Percentiles rank a stretch among this genome's conserved stretches.
Evolutionary conservation across 2,888 invertebrate genomes (phyloP).

Genomic region (Napeogenes inachia): DNA sequence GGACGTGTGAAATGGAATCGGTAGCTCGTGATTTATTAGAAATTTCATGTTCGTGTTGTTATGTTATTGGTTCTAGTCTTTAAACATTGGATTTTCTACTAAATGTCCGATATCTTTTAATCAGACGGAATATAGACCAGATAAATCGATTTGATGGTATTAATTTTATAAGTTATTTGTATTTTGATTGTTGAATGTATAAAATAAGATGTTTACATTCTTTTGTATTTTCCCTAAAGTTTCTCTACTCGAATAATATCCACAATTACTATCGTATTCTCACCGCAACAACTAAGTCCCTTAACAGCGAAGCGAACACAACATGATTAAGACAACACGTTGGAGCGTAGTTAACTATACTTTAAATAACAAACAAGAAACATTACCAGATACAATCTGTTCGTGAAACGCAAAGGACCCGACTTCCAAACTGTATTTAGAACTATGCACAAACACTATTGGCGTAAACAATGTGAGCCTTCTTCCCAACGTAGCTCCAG

Average conservation of each 20-base stretch:
- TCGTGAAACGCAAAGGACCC: slow-evolving; percentile 40
- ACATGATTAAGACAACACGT: slow-evolving; percentile 28
- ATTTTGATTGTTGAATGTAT: too few relatives aligned
- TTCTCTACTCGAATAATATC: not conserved
- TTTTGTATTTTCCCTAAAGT: not conserved
- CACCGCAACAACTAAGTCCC: slow-evolving; percentile 15
- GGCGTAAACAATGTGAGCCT: slow-evolving; percentile 58
- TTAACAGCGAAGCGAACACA: slow-evolving; percentile 19
- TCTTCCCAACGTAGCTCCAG: slow-evolving; percentile 54
- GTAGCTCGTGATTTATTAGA: slow-evolving; percentile 40
- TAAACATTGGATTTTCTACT: slow-evolving; percentile 7
- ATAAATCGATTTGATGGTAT: not conserved
- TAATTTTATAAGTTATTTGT: too few relatives aligned
- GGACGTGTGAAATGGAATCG: slow-evolving; percentile 46
- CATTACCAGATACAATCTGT: slow-evolving; percentile 42
- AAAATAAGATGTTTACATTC: too few relatives aligned
- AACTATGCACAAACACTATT: slow-evolving; percentile 62
- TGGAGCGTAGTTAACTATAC: slow-evolving; percentile 18
- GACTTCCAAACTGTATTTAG: slow-evolving; percentile 53
- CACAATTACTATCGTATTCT: slow-evolving; percentile 12
- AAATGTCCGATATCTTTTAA: not conserved
- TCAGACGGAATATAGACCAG: not conserved
- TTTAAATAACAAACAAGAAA: slow-evolving; percentile 35
- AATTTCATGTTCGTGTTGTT: slow-evolving; percentile 22
- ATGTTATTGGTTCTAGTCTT: slow-evolving; percentile 8